These are phyloP conservation scores for Ficedula albicollis DNA, from an alignment of 2,797 vertebrate species.

Conservation along the genomic window DNA sequence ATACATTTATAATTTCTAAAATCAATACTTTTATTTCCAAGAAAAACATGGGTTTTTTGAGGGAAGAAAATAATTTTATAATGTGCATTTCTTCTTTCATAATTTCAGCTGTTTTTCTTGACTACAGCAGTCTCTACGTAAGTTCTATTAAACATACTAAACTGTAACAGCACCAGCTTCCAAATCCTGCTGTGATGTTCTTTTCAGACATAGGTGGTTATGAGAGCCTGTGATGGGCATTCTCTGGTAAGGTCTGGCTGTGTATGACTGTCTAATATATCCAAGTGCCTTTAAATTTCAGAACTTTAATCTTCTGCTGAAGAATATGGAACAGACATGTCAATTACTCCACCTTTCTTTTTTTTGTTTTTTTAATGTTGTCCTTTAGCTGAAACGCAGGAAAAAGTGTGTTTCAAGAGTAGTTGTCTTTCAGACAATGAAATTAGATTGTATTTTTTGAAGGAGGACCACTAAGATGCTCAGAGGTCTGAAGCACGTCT, in stretches of 20 bases:
- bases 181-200: neutral
- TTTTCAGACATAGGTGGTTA: neutral
- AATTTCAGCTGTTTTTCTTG: neutral
- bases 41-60: neutral
- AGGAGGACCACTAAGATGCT: neutral
- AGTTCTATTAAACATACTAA: neutral
- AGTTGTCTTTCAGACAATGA: neutral
- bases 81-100: neutral
- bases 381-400: neutral
- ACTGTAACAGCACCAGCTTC: neutral
- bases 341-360: rapidly evolving
- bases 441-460: neutral
- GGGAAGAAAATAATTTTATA: neutral
- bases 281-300: neutral
- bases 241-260: neutral
- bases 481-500: neutral
- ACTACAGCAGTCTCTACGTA: neutral
- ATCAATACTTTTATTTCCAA: neutral
- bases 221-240: neutral
- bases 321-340: neutral
- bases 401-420: neutral
- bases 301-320: neutral
- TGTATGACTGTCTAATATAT: neutral
- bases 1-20: neutral
- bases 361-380: neutral